Evolutionary conservation across 1,140 invertebrate species (phyloP).

Genomic region (Drosophila ironensis): DNA sequence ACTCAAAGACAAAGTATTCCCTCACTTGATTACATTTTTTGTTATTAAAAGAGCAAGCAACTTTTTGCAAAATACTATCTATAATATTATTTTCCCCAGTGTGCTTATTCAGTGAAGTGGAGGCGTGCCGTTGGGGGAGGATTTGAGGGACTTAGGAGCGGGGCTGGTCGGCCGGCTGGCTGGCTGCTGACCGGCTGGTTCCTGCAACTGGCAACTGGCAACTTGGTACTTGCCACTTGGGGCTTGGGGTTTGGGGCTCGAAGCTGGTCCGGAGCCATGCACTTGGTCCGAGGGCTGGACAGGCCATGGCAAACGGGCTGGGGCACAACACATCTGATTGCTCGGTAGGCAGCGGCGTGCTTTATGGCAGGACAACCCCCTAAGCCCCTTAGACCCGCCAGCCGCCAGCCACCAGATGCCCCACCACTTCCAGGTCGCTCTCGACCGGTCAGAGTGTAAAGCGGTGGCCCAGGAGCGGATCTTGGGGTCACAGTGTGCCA

Average conservation of each 20-base stretch:
- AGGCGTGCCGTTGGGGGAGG: constrained; percentile 25
- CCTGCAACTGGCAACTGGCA: no score
- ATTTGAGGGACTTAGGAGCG: constrained; percentile 23
- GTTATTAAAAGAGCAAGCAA: no score
- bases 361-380: constrained; percentile 51
- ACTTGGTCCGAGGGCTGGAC: constrained; percentile 31
- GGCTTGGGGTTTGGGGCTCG: not conserved
- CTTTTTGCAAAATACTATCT: no score
- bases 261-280: no score
- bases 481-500: not conserved
- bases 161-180: no score
- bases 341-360: constrained; percentile 58
- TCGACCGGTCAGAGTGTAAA: constrained; percentile 61
- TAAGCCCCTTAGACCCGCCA: not conserved
- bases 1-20: no score
- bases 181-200: constrained; percentile 28
- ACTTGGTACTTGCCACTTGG: constrained; percentile 10
- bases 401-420: constrained; percentile 9
- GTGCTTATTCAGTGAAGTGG: not conserved
- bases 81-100: not conserved
- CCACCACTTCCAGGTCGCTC: constrained; percentile 16
- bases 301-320: constrained; percentile 30
- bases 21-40: no score
- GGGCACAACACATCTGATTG: constrained; percentile 64
- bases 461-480: constrained; percentile 11